Base-by-base conservation (phyloP, 2,797 vertebrate genomes). In the Lerista edwardsae region DNA sequence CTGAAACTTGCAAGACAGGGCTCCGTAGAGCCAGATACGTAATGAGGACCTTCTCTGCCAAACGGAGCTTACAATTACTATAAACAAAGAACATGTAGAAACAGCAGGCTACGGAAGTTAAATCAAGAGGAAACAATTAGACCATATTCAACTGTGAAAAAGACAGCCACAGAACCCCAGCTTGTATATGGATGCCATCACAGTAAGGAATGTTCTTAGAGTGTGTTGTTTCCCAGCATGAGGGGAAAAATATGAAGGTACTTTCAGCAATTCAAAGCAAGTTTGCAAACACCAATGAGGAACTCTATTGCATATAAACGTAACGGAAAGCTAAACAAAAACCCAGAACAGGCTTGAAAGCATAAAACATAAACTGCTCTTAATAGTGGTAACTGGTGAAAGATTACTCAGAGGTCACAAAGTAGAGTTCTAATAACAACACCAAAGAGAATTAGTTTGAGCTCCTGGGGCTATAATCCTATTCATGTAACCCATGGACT, bases 161-260 rank as follows among this genome's bases (percentile, higher is more conserved):
- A 79, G 36, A 27, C 80, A 71, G 68, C 39, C 68, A 14, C 21
- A 71, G 36, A 82, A 82, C 21, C 68, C 17, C 39, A 73, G 69
- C 69, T 82, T 73, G n/a, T 64, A 72, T 51, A 84, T 64, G 57
- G 41, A 84, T 72, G 31, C 59, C 67, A 79, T 84, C 6, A 15
- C 76, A 79, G 44, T 65, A 65, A 84, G 31, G 44, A 11, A 79
- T 75, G 39, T 75, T 79, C 77, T 84, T 79, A 39, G 19, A 65
- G 44, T 19, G 19, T 65, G 76, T 55, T 36, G 69, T n/a, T 61
- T 65, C 59, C 41, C 31, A 84, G 68, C 59, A 65, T 47, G 44
- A 23, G 19, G 7, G 44, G 8, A 51, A 73, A n/a, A 64, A 79
- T 23, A 65, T 51, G 17, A 73, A 84, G 57, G 10, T 17, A 62